phyloP scores from a whole-genome alignment of 2,888 invertebrate species.

The Pseudoips prasinana region DNA sequence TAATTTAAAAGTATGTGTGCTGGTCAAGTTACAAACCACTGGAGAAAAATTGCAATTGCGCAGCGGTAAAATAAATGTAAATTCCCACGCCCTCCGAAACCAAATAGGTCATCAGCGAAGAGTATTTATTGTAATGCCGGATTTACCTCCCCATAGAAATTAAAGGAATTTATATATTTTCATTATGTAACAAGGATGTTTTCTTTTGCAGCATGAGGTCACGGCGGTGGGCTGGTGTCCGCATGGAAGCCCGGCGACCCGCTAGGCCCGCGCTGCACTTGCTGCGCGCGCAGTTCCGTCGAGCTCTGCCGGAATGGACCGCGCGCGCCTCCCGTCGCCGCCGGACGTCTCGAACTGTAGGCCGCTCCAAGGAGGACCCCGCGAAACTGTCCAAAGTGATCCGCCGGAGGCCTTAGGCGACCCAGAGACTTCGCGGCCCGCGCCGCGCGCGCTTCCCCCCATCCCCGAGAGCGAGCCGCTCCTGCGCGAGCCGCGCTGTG shows the following conservation, averaged over 20 bases:
- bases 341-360: constrained; percentile 61
- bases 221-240: constrained; percentile 72
- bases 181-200: constrained; percentile 1
- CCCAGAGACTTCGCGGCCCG: constrained; percentile 60
- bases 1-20: constrained; percentile 25
- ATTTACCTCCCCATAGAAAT: too few species aligned
- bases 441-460: constrained; percentile 60
- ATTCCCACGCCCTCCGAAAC: too few species aligned
- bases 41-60: constrained; percentile 1
- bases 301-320: constrained; percentile 70
- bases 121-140: too few species aligned
- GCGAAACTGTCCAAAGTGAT: constrained; percentile 58
- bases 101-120: too few species aligned
- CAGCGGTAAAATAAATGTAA: too few species aligned
- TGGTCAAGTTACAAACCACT: constrained; percentile 27
- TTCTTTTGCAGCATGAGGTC: constrained; percentile 76
- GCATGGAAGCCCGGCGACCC: constrained; percentile 76
- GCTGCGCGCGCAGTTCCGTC: constrained; percentile 66
- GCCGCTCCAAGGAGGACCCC: constrained; percentile 74
- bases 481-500: constrained; percentile 34
- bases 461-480: constrained; percentile 72
- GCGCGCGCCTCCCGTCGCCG: constrained; percentile 69
- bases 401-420: constrained; percentile 60
- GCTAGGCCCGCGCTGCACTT: constrained; percentile 68
- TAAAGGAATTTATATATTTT: too few species aligned